A percentile compares a stretch with the other conserved stretches of the same genome.
Conservation (phyloP, 2,113 vertebrate genomes). For the Gopherus evgoodei region DNA sequence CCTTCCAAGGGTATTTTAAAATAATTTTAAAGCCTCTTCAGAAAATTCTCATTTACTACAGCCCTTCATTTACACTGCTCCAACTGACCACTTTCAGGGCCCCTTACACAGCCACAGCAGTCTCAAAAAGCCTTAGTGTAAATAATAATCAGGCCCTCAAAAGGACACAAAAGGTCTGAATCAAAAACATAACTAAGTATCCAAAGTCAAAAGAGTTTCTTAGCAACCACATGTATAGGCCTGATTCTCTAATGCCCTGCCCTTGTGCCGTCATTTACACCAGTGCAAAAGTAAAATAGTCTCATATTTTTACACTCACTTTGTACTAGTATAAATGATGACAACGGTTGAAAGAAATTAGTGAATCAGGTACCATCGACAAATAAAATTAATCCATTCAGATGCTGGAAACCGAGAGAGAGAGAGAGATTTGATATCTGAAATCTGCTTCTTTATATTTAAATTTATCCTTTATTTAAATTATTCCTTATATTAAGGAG, state of each 20-base stretch:
- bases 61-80: neutral
- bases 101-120: neutral
- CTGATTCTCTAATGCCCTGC: neutral
- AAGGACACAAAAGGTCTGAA: fast-evolving
- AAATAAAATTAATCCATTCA: neutral
- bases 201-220: fast-evolving
- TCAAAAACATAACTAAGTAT: neutral
- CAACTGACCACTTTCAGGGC: neutral
- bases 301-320: neutral
- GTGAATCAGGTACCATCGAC: neutral
- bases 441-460: neutral
- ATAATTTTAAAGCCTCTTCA: neutral
- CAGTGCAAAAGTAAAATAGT: neutral
- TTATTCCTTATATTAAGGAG: neutral
- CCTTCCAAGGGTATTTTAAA: neutral
- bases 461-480: neutral
- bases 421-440: neutral
- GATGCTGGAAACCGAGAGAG: neutral
- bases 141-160: fast-evolving
- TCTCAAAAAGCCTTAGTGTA: neutral
- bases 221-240: neutral
- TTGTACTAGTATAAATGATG: neutral
- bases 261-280: neutral
- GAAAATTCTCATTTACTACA: neutral
- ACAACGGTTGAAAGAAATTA: neutral